Conservation (phyloP, 2,113 vertebrate species). For the Proteles cristata region DNA sequence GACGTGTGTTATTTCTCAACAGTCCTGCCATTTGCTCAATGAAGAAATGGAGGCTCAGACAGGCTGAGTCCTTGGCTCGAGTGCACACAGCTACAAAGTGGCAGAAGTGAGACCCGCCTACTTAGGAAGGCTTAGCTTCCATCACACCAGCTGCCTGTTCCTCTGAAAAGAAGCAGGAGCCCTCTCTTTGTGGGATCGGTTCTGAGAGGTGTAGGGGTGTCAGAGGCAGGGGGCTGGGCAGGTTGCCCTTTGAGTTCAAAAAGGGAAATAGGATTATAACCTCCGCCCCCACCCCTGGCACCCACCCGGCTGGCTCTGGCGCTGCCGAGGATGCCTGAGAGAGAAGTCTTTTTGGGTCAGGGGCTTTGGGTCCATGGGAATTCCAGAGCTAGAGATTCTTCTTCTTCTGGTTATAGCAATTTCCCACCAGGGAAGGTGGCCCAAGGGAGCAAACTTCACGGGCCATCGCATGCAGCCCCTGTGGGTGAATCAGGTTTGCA, state of each 20-base stretch:
- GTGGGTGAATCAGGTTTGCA: neutral
- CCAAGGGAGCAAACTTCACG: neutral
- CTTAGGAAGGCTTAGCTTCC: neutral
- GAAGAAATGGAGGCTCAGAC: slow-evolving; percentile 16
- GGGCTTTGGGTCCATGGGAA: neutral
- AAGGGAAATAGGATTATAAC: neutral
- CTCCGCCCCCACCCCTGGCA: no score
- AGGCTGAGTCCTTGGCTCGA: neutral
- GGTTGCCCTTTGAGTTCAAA: neutral
- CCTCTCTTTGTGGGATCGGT: accelerated
- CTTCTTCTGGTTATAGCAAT: neutral
- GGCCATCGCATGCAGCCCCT: accelerated
- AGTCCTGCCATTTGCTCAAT: neutral
- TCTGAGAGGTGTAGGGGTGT: neutral
- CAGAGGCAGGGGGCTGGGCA: neutral
- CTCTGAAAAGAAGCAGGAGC: neutral
- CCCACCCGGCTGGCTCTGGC: neutral
- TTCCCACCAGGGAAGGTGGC: neutral
- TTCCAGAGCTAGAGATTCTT: neutral
- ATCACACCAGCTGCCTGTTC: neutral
- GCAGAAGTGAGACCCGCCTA: neutral
- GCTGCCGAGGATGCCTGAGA: neutral
- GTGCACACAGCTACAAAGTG: neutral
- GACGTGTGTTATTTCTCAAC: accelerated
- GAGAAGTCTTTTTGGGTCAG: neutral